A percentile compares a stretch with the other conserved stretches of the same genome.
Evolutionary conservation across 1,140 invertebrate genomes (phyloP).

Genomic region (Papilio dardanus): DNA sequence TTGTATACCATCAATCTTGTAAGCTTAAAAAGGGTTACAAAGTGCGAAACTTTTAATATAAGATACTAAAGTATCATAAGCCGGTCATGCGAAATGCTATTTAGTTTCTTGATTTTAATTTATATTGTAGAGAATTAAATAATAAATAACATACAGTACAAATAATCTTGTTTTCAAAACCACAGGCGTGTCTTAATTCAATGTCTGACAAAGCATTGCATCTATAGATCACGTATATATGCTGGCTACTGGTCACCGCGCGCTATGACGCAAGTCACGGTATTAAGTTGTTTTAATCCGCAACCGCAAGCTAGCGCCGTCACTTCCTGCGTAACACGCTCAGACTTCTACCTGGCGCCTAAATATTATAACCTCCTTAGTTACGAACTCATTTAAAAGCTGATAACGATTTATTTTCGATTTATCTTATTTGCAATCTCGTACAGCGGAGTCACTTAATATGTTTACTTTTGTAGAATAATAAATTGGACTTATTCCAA

Average conservation of each 20-base stretch:
- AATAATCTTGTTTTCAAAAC: not conserved
- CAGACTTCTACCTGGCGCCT: conserved; percentile 37
- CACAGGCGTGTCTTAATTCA: not conserved
- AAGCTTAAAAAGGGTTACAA: too few relatives aligned
- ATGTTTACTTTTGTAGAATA: not conserved
- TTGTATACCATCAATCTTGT: not conserved
- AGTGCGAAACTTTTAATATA: not conserved
- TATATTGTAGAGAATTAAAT: not conserved
- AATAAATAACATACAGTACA: not conserved
- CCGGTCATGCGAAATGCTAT: not conserved
- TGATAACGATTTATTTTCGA: conserved; percentile 2
- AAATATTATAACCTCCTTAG: conserved; percentile 17
- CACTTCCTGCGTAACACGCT: conserved; percentile 74
- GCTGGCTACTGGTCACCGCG: conserved; percentile 30
- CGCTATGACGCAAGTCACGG: conserved; percentile 52
- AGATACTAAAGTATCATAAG: not conserved
- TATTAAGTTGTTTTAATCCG: conserved; percentile 63
- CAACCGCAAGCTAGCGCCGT: conserved; percentile 58
- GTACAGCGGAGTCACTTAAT: not conserved
- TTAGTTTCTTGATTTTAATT: not conserved
- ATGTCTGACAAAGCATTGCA: not conserved
- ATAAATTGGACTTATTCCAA: not conserved
- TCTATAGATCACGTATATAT: conserved; percentile 6
- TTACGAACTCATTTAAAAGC: conserved; percentile 4
- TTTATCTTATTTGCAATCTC: conserved; percentile 15